Evolutionary conservation across 2,113 vertebrate genomes (phyloP), one percentile per base, ranked within the genome.

Genomic region (western clawed frog (Xenopus tropicalis)): DNA sequence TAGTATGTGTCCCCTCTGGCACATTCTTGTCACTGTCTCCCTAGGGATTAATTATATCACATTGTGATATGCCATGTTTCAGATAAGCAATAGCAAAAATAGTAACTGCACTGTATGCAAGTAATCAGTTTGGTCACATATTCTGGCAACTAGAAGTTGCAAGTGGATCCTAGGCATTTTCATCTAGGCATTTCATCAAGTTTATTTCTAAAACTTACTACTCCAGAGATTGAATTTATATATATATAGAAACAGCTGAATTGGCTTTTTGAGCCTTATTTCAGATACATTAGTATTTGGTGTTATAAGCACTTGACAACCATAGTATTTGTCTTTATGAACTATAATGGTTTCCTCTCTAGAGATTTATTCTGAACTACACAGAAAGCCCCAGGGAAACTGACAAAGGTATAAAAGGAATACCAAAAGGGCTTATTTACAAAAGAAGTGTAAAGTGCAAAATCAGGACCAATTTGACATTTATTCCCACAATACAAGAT

Each of bases 1-100:
- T 74, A 24, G 24, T 48, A 19, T 68, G 57, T 74, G 72, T 74
- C 65, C 65, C 72, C 72, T 69, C 44, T 54, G 72, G 72, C 65
- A 62, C 19, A 51, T n/a, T 42, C 24, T 23, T 74, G 65, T 62
- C 72, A 74, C 57, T 37, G 24, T 44, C 56, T 74, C 65, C 57
- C 46, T 16, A 24, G 44, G 57, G 72, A 74, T 23, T 74, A 74
- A 74, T 74, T 74, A 74, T 61, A 52, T 54, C 72, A 74, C 23
- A 74, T 51, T 62, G 72, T 68, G 72, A 74, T 57, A 74, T 54
- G 17, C 56, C 46, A 69, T 61, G 42, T 37, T 54, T 62, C n/a
- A 68, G 25, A 67, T 56, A 42, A 22, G 24, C 54, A 72, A 72
- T 68, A 57, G 68, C 72, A 74, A 24, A 69, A 62, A 51, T 61